These are phyloP conservation scores for Cantharis nigra DNA, from an alignment of 2,888 invertebrate genomes.

Conservation along the genomic window DNA sequence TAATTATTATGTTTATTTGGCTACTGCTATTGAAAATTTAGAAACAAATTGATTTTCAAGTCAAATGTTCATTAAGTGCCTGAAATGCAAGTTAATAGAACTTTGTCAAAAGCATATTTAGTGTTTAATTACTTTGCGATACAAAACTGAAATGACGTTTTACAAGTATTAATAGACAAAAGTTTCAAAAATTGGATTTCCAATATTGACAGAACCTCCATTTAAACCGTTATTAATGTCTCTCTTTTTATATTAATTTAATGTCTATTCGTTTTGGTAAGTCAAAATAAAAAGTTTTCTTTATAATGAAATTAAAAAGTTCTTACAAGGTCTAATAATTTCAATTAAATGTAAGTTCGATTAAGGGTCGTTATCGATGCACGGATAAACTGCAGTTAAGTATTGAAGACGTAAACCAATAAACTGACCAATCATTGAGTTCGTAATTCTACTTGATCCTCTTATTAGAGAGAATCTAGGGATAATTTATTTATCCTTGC, in stretches of 20 bases:
- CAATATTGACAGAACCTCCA: not conserved
- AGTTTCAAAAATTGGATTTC: not conserved
- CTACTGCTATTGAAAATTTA: not conserved
- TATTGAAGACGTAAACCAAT: not conserved
- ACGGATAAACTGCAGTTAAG: not conserved
- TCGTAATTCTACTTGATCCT: not conserved
- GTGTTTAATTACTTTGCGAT: constrained; percentile 13
- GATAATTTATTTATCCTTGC: not conserved
- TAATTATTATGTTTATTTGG: not conserved
- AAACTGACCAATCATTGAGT: not conserved
- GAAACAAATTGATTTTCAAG: constrained; percentile 2
- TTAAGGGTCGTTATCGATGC: not conserved
- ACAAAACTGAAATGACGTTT: not conserved
- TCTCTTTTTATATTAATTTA: no score
- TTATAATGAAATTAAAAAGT: not conserved
- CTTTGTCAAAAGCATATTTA: not conserved
- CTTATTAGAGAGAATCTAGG: not conserved
- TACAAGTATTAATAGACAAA: not conserved
- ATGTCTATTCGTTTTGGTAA: no score
- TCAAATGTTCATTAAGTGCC: constrained; percentile 7
- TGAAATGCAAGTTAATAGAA: not conserved
- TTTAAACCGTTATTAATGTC: not conserved
- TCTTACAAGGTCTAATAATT: not conserved
- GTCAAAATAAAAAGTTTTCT: not conserved
- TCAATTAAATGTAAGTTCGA: not conserved